Base-by-base conservation (phyloP, 2,888 invertebrate genomes). In the Drosophila mettleri region DNA sequence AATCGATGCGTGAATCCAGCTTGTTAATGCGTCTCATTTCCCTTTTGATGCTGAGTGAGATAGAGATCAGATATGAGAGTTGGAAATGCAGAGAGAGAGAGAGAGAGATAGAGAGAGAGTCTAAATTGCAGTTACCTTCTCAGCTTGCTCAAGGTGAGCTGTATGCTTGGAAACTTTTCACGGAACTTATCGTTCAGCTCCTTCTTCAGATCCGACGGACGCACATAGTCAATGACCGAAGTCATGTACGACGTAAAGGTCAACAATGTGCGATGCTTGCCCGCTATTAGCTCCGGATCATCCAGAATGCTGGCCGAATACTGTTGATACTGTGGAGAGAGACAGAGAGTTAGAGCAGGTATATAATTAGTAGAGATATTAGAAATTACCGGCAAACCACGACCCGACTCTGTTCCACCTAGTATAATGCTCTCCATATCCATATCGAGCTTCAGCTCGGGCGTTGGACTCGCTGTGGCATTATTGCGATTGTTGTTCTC, bases 151-250 rank as follows among this genome's bases (percentile, higher is more conserved):
- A 99, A 94, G 4, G 98, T 98, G 31, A 99, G 93, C 91, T 98
- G 97, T 74, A 99, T 96, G 85, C 97, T 95, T 0, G 99, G 99
- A 93, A 98, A 99, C 90, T 97, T 97, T 85, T 97, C 98, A 80
- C 95, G 94, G 90, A 99, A 99, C 92, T 98, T 98, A 90, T 99
- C 99, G 92, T 99, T 99, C 48, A 99, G 93, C 92, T 99, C 98
- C 91, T 98, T 98, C 93, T 99, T 99, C 79, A 99, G 93, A 92
- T 98, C 98, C 36, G 97, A 97, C 16, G 99, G 98, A 78, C 97
- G 95, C 6, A 98, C 98, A 91, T 99, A 98, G 92, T 98, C 98
- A 84, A 99, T 98, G 48, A 99, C 97, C 1, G 98, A 98, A 1
- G 98, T 98, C 96, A 97, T 96, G 88, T 97, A 97, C 0, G 97